Percentiles rank a stretch among this genome's conserved stretches.
Conservation (phyloP, 2,888 invertebrate genomes). For the Heliconius charithonia region DNA sequence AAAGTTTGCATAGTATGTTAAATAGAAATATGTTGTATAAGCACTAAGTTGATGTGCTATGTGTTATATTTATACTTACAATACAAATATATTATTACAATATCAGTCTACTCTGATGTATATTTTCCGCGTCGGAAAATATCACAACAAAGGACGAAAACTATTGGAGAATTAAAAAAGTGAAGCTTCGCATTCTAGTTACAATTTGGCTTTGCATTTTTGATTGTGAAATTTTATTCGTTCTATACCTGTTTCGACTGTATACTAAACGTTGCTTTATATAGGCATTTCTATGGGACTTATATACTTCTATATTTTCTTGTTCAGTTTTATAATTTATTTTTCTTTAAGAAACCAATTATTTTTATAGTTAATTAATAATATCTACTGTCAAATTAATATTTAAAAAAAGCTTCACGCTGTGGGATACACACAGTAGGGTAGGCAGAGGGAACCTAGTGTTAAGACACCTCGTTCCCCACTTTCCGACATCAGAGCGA, state of each 20-base stretch:
- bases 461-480: too few species aligned
- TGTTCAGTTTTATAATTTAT: background rate
- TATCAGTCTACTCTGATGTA: background rate
- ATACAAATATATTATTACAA: background rate
- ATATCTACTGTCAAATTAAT: background rate
- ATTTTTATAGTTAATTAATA: background rate
- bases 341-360: too few species aligned
- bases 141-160: constrained; percentile 8
- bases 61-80: background rate
- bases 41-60: background rate
- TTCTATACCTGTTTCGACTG: background rate
- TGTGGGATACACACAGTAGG: too few species aligned
- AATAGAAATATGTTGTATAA: too few species aligned
- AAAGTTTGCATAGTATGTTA: background rate
- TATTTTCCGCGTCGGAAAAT: background rate
- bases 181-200: constrained; percentile 27
- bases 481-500: too few species aligned
- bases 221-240: constrained; percentile 31
- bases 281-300: background rate
- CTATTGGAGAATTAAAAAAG: constrained; percentile 3
- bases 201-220: constrained; percentile 40
- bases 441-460: too few species aligned
- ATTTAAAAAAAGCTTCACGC: too few species aligned
- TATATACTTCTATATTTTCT: background rate
- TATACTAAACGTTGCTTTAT: background rate